phyloP scores from a whole-genome alignment of 2,113 vertebrate genomes.

The Melierax canorus region DNA sequence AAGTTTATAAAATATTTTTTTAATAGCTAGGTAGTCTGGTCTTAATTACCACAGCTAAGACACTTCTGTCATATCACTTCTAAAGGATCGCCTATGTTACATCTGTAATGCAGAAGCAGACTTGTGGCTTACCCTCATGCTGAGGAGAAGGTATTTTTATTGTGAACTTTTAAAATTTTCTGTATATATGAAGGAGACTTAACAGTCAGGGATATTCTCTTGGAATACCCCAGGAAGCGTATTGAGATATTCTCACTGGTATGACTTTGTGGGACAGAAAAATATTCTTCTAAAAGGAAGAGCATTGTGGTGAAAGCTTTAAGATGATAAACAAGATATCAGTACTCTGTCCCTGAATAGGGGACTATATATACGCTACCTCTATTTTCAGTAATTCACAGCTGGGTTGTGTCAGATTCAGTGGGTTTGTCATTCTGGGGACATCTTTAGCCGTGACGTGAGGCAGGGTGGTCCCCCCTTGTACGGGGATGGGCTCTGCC shows the following conservation, averaged over 20 bases:
- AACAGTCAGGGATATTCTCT: not conserved
- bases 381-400: not conserved
- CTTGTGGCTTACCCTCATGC: not conserved
- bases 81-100: not conserved
- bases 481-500: rapidly evolving
- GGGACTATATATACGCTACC: no score
- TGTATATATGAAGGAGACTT: not conserved
- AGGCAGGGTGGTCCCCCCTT: rapidly evolving
- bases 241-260: not conserved
- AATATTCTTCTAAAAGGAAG: not conserved
- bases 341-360: not conserved
- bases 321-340: not conserved
- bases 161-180: not conserved
- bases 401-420: no score
- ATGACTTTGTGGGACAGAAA: not conserved
- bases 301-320: not conserved
- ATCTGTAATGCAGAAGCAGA: not conserved
- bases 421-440: not conserved
- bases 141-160: not conserved
- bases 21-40: not conserved
- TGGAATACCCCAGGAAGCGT: not conserved
- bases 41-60: not conserved
- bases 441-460: not conserved
- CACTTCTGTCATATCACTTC: not conserved
- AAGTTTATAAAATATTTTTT: not conserved